Evolutionary conservation across 2,797 vertebrate species (phyloP).

Genomic region (Melanotaenia boesemani): DNA sequence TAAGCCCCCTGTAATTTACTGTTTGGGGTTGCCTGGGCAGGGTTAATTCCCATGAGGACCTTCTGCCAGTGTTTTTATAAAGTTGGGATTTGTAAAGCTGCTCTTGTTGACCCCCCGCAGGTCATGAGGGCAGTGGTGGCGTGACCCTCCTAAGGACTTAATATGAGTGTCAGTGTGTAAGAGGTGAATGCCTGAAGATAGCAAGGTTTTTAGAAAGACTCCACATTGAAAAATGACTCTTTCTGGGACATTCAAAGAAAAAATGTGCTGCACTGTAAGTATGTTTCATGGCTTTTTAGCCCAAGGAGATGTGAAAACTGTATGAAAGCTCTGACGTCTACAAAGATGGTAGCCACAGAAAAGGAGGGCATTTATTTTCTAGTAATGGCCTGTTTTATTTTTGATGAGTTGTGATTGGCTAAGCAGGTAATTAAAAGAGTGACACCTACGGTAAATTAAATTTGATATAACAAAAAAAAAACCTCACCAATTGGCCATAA

Average conservation of each 20-base stretch:
- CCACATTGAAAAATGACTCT: background rate
- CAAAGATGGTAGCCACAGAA: too few relatives aligned
- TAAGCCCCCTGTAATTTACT: constrained; percentile 76
- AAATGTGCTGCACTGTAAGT: background rate
- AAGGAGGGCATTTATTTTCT: too few relatives aligned
- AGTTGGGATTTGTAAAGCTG: constrained; percentile 75
- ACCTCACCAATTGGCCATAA: too few relatives aligned
- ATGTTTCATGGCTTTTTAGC: background rate
- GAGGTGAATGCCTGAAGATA: constrained; percentile 6
- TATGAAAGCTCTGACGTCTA: background rate
- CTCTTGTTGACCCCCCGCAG: constrained; percentile 75
- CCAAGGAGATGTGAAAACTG: background rate
- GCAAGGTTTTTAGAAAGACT: background rate
- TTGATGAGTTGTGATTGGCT: too few relatives aligned
- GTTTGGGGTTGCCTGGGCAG: constrained; percentile 72
- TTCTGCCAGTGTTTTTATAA: constrained; percentile 67
- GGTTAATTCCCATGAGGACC: constrained; percentile 75
- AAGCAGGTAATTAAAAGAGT: too few relatives aligned
- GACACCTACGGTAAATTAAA: too few relatives aligned
- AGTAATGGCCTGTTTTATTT: too few relatives aligned
- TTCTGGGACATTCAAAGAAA: background rate
- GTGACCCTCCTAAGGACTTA: constrained; percentile 40
- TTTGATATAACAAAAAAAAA: too few relatives aligned
- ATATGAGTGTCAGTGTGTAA: constrained; percentile 20
- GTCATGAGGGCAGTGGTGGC: constrained; percentile 60